Base-by-base conservation (phyloP, 1,140 invertebrate genomes). In the Drosophila erecta region DNA sequence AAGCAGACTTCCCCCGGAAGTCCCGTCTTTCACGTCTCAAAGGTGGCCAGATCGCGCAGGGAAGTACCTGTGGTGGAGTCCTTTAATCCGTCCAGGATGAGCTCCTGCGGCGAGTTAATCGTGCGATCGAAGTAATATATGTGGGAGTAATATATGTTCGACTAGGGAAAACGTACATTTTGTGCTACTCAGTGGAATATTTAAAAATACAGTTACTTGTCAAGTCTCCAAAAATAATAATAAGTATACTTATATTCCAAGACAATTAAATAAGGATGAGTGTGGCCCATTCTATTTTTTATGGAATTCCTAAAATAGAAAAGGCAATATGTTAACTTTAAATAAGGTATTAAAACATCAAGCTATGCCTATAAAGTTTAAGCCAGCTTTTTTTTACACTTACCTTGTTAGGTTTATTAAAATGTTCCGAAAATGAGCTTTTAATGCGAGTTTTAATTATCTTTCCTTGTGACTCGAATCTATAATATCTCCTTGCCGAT, bases 1-100 rank as follows among this genome's bases (percentile, higher is more conserved):
- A 43, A 37, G 49, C 75, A 76, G 47, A 79, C 70, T 14, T 50
- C 20, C 14, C 46, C 47, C 14, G 79, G 57, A 55, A 66, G 76
- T 10, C 55, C 40, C 3, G 59, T 78, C 50, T 46, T 56, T 1
- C n/a, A 22, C 27, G 40, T 35, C n/a, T 71, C 61, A 55, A 47
- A 71, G 15, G 46, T 30, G 8, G 55, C 49, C 14, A 76, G 27
- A 2, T 71, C 24, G 1, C 8, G 11, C 10, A 79, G 17, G 0
- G 56, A 40, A 8, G 22, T 30, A 1, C 56, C 38, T 4, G 27
- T 24, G 1, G 27, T 37, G 10, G 30, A 17, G 8, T 77, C 61
- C 7, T 24, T 30, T 0, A 77, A 46, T 8, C 43, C 62, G 10
- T 38, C 54, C 5, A 77, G 27, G 4, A 81, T 4, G 5, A 81